phyloP scores from a whole-genome alignment of 1,140 invertebrate species.

The Anoplophora glabripennis region DNA sequence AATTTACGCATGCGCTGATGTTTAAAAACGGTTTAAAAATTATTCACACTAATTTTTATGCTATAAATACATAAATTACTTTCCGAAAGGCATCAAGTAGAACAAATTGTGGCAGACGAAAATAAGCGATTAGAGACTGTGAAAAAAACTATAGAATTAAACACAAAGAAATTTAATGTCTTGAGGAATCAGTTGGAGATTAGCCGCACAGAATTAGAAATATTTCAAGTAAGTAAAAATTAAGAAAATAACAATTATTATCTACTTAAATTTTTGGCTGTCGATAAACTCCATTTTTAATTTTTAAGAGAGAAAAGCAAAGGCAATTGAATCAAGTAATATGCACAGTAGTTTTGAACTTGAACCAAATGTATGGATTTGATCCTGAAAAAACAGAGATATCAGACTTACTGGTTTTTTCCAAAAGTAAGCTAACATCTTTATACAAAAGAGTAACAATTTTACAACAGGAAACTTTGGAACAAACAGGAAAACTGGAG shows the following conservation, averaged over 20 bases:
- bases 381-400: conserved; percentile 53
- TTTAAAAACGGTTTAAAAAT: too few species aligned
- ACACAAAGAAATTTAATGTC: conserved; percentile 41
- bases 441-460: conserved; percentile 63
- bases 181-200: conserved; percentile 40
- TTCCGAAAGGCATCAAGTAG: conserved; percentile 48
- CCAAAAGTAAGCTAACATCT: conserved; percentile 54
- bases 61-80: background rate
- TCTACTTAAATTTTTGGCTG: too few species aligned
- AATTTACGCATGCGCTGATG: too few species aligned
- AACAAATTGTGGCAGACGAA: conserved; percentile 49
- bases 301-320: conserved; percentile 63
- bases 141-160: conserved; percentile 48
- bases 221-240: conserved; percentile 51
- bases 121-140: conserved; percentile 49
- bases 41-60: too few species aligned
- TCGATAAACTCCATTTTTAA: too few species aligned
- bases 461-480: conserved; percentile 60
- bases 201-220: conserved; percentile 44
- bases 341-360: conserved; percentile 60
- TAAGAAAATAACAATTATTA: too few species aligned
- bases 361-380: conserved; percentile 66
- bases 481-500: conserved; percentile 59
- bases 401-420: conserved; percentile 62
- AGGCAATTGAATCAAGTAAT: conserved; percentile 65